Conservation (phyloP, 1,140 invertebrate species). For the Drosophila triauraria region DNA sequence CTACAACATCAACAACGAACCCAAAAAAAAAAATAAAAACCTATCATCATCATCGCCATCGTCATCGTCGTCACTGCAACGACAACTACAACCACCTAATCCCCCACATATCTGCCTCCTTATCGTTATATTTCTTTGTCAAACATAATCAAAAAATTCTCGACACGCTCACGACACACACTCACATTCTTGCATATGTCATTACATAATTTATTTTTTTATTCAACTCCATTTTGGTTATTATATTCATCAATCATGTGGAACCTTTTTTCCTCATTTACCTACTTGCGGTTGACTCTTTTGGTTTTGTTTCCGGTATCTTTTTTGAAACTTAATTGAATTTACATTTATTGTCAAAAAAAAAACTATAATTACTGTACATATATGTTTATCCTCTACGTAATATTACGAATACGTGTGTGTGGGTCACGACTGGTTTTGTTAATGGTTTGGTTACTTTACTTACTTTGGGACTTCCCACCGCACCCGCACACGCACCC, state of each 20-base stretch:
- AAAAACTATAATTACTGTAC: constrained; percentile 70
- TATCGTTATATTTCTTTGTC: constrained; percentile 45
- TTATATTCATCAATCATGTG: constrained; percentile 76
- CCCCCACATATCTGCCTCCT: constrained; percentile 37
- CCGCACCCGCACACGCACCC: constrained; percentile 46
- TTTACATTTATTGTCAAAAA: constrained; percentile 71
- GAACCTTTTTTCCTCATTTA: constrained; percentile 62
- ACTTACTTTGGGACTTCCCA: constrained; percentile 55
- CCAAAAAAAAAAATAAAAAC: constrained; percentile 39
- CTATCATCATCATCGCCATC: constrained; percentile 20
- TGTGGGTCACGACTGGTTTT: constrained; percentile 72
- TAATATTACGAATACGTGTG: constrained; percentile 41
- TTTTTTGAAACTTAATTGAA: constrained; percentile 74
- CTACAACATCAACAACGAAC: constrained; percentile 56
- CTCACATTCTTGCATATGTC: constrained; percentile 40
- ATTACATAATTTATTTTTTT: constrained; percentile 73
- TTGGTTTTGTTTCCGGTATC: constrained; percentile 74
- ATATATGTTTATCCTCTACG: constrained; percentile 54
- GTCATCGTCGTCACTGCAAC: constrained; percentile 52
- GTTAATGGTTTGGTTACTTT: constrained; percentile 68
- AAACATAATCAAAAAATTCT: constrained; percentile 69
- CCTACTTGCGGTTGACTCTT: constrained; percentile 51
- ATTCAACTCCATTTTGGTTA: constrained; percentile 52
- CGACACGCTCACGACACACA: constrained; percentile 57
- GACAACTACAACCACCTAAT: constrained; percentile 37